Evolutionary conservation across 2,113 vertebrate genomes (phyloP).

Genomic region (Shinisaurus crocodilurus): DNA sequence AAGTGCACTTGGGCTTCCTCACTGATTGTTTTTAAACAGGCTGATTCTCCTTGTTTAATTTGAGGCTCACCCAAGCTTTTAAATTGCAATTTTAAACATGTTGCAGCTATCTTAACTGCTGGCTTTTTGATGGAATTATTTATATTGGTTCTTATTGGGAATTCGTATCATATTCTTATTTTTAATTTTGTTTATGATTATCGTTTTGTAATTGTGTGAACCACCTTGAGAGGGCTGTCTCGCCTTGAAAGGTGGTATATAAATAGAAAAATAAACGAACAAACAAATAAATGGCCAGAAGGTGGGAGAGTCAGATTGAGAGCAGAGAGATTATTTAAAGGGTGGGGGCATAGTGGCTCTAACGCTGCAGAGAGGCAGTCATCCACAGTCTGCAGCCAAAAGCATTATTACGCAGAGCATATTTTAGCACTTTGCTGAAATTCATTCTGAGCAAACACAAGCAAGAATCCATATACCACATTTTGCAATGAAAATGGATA

Average conservation of each 20-base stretch:
- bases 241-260: not conserved
- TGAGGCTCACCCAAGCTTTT: no score
- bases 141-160: no score
- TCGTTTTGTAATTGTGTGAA: not conserved
- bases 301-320: not conserved
- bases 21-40: no score
- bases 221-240: not conserved
- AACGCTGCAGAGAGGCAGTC: no score
- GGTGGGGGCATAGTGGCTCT: not conserved
- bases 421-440: conserved; percentile 46
- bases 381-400: not conserved
- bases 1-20: no score
- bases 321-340: not conserved
- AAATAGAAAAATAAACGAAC: not conserved
- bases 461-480: conserved; percentile 18
- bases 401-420: not conserved
- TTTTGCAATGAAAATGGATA: conserved; percentile 52
- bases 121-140: no score
- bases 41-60: no score
- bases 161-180: not conserved
- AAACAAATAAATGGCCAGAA: not conserved
- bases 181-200: not conserved
- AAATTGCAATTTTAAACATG: no score
- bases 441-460: conserved; percentile 28
- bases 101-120: no score